Conservation (phyloP, 2,797 vertebrate genomes). For the Melanotaenia nigrans region DNA sequence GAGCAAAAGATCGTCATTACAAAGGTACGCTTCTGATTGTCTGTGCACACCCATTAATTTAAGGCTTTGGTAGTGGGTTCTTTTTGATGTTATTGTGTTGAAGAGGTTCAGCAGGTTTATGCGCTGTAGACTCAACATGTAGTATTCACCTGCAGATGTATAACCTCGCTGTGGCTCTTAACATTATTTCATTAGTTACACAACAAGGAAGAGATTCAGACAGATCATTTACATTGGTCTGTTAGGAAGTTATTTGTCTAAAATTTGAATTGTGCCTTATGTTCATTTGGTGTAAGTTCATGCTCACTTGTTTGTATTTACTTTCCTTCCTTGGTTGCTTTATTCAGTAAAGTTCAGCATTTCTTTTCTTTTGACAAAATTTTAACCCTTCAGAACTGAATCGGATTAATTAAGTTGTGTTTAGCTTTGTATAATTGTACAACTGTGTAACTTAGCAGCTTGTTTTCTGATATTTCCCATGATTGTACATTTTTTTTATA, state of each 20-base stretch:
- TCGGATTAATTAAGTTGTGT: too few species aligned
- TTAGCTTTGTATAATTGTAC: too few species aligned
- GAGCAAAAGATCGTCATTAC: constrained; percentile 43
- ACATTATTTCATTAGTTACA: neutral
- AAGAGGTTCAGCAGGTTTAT: constrained; percentile 13
- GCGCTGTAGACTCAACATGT: neutral
- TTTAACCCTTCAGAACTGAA: too few species aligned
- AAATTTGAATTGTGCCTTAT: constrained; percentile 42
- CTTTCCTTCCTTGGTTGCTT: neutral
- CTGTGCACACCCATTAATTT: constrained; percentile 47
- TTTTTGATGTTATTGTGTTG: constrained; percentile 22
- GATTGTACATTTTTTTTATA: neutral
- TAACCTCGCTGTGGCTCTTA: constrained; percentile 1
- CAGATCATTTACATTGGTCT: constrained; percentile 27
- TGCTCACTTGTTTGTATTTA: neutral
- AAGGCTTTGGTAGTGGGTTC: constrained; percentile 19
- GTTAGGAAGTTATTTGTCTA: constrained; percentile 41
- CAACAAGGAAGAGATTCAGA: constrained; percentile 5
- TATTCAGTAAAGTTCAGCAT: too few species aligned
- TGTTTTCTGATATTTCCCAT: neutral
- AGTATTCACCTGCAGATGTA: constrained; percentile 9
- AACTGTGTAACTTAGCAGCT: neutral
- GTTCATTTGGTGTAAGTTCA: constrained; percentile 8
- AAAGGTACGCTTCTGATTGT: constrained; percentile 61
- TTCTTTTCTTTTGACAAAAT: too few species aligned